A percentile compares a stretch with the other conserved stretches of the same genome.
Evolutionary conservation across 2,797 vertebrate genomes (phyloP).

Genomic region (Perodicticus potto): DNA sequence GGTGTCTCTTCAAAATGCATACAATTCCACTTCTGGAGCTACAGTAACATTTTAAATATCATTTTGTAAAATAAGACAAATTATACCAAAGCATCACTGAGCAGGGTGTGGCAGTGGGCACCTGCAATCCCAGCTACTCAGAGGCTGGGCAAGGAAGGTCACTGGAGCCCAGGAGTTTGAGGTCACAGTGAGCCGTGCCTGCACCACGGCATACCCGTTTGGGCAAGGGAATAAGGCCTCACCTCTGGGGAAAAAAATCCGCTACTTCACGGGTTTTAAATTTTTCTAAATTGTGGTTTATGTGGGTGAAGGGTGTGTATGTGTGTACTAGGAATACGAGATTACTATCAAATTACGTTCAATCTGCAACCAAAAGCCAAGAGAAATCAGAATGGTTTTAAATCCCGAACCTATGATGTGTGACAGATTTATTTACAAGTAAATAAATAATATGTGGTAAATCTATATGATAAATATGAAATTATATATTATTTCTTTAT

Average conservation of each 20-base stretch:
- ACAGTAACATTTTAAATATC: neutral
- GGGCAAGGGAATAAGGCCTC: no score
- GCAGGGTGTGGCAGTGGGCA: no score
- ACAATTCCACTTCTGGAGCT: neutral
- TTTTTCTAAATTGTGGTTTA: neutral
- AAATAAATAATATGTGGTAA: neutral
- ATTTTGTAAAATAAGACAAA: neutral
- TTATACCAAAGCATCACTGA: neutral
- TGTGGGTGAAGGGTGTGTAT: no score
- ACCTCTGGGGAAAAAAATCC: neutral
- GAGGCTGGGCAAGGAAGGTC: neutral
- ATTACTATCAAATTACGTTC: neutral
- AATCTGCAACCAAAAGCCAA: neutral
- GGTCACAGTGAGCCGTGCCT: no score
- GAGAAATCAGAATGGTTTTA: slow-evolving; percentile 14
- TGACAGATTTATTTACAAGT: neutral
- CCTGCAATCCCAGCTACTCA: neutral
- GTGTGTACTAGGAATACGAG: neutral
- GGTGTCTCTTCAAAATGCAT: neutral
- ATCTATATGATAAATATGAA: neutral
- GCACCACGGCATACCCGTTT: neutral
- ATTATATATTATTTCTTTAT: neutral
- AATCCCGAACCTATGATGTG: neutral
- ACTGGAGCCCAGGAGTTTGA: neutral
- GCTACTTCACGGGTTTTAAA: slow-evolving; percentile 2